Evolutionary conservation across 2,113 vertebrate genomes (phyloP).

Genomic region (Pseudolaguvia tuberculata): DNA sequence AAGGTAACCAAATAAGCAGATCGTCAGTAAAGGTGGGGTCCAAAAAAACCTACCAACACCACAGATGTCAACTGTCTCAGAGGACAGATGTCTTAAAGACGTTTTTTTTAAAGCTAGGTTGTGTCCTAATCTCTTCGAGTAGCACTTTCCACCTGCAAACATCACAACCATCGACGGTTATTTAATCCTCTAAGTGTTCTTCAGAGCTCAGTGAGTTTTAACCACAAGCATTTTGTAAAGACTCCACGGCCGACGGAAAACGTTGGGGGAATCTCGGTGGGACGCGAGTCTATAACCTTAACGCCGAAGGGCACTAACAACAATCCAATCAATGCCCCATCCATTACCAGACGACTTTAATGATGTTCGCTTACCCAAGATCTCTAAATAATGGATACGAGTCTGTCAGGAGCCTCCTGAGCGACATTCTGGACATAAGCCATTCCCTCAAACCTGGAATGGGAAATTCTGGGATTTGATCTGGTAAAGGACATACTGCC

Average conservation of each 20-base stretch:
- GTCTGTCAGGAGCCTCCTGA: background rate
- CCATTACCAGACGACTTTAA: slow-evolving; percentile 49
- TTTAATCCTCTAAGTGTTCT: slow-evolving; percentile 24
- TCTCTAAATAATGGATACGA: slow-evolving; percentile 49
- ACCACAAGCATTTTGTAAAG: slow-evolving; percentile 13
- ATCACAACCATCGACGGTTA: background rate
- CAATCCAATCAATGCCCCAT: slow-evolving; percentile 31
- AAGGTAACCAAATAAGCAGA: too few relatives aligned
- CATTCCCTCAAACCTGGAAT: background rate
- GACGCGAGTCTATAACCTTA: slow-evolving; percentile 28
- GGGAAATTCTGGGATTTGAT: background rate
- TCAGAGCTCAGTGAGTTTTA: slow-evolving; percentile 9
- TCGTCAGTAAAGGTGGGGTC: background rate
- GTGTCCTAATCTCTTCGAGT: background rate
- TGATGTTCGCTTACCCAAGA: slow-evolving; percentile 42
- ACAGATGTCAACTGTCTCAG: background rate
- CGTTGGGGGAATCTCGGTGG: slow-evolving; percentile 3
- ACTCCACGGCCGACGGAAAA: background rate
- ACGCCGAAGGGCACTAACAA: slow-evolving; percentile 9
- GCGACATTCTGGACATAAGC: background rate
- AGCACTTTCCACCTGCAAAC: slow-evolving; percentile 9
- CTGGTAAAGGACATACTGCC: slow-evolving; percentile 26
- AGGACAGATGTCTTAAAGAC: slow-evolving; percentile 9
- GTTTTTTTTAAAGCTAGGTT: background rate
- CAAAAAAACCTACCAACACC: background rate